Conservation (phyloP, 2,888 invertebrate genomes). For the Cryptocheilus praepositus region DNA sequence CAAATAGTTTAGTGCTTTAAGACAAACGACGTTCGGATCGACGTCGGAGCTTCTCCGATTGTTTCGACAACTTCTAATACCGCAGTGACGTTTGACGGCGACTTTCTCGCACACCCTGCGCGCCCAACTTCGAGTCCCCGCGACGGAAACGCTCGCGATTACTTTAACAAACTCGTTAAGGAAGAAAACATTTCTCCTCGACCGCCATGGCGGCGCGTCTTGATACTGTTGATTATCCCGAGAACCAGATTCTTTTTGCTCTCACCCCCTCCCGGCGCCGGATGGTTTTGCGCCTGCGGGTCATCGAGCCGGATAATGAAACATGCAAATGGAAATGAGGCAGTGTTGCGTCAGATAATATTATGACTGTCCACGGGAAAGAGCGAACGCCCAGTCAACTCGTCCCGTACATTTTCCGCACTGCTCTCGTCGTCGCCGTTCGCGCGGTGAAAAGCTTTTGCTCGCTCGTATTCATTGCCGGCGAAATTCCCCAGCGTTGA, state of each 20-base stretch:
- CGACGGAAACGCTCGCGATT: conserved; percentile 19
- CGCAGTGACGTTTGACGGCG: no score
- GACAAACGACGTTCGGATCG: no score
- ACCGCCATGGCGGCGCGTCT: conserved; percentile 21
- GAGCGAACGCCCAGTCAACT: conserved; percentile 45
- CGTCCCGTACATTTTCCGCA: conserved; percentile 43
- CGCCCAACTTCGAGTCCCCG: no score
- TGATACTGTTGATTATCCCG: conserved; percentile 50
- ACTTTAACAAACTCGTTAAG: conserved; percentile 44
- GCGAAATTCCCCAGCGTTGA: conserved; percentile 32
- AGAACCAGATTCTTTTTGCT: conserved; percentile 46
- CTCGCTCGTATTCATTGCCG: conserved; percentile 5
- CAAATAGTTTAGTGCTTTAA: no score
- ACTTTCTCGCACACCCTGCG: no score
- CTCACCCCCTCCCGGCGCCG: conserved; percentile 22
- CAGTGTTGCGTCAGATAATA: conserved; percentile 67
- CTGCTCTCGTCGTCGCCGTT: conserved; percentile 41
- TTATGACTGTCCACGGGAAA: conserved; percentile 63
- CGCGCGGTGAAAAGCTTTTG: conserved; percentile 39
- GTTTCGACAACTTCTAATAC: no score
- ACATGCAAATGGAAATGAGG: conserved; percentile 68
- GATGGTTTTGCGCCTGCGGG: conserved; percentile 53
- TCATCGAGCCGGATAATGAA: conserved; percentile 68
- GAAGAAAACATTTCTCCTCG: conserved; percentile 40
- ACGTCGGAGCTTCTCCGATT: no score